Evolutionary conservation across 2,888 invertebrate genomes (phyloP).

Genomic region (Hyposoter didymator): DNA sequence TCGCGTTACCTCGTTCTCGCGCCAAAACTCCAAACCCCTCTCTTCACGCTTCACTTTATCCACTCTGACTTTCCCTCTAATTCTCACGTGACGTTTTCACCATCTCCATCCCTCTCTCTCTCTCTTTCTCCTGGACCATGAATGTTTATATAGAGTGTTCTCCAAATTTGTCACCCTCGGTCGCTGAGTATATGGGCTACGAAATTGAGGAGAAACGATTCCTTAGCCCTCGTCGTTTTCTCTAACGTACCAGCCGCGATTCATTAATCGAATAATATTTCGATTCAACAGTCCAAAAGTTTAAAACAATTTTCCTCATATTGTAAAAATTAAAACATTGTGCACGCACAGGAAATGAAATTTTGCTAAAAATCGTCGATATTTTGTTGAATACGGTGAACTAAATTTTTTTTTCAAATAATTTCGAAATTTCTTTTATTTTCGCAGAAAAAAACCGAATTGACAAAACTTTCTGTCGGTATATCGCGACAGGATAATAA

Average conservation of each 20-base stretch:
- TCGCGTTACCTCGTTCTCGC: constrained; percentile 62
- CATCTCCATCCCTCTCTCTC: constrained; percentile 30
- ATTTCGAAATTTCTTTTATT: too few species aligned
- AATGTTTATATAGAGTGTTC: constrained; percentile 1
- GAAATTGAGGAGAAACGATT: constrained; percentile 1
- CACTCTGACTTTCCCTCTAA: constrained; percentile 69
- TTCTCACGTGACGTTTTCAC: constrained; percentile 61
- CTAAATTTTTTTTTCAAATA: too few species aligned
- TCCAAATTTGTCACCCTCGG: background rate
- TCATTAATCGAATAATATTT: background rate
- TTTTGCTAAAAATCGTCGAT: too few species aligned
- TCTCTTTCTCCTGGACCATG: constrained; percentile 11
- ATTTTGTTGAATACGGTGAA: too few species aligned
- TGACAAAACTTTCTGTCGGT: background rate
- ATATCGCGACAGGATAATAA: background rate
- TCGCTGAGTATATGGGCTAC: background rate
- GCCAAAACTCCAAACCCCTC: constrained; percentile 36
- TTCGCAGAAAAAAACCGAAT: too few species aligned
- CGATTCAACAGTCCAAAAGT: background rate
- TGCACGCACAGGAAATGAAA: too few species aligned
- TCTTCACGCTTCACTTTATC: constrained; percentile 54
- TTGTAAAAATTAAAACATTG: background rate
- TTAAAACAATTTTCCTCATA: background rate
- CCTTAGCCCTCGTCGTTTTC: background rate
- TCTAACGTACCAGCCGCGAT: background rate